A percentile compares a stretch with the other conserved stretches of the same genome.
Evolutionary conservation across 2,888 invertebrate species (phyloP).

Genomic region (Odontomyia ornata): DNA sequence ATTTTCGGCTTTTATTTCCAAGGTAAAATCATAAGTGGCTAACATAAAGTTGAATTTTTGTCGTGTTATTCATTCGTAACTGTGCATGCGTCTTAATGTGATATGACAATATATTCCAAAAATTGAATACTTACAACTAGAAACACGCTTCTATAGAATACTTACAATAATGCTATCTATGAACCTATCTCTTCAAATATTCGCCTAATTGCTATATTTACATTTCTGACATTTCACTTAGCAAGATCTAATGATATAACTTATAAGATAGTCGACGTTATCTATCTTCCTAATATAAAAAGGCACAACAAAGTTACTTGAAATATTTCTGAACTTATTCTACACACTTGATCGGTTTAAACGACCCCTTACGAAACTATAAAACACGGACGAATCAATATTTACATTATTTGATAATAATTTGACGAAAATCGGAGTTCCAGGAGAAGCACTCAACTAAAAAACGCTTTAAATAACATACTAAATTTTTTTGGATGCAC

Average conservation of each 20-base stretch:
- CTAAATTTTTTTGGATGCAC: not conserved
- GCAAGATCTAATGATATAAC: not conserved
- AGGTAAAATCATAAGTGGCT: slow-evolving; percentile 6
- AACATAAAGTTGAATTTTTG: not conserved
- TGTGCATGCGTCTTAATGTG: not conserved
- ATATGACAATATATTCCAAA: not conserved
- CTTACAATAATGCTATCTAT: not conserved
- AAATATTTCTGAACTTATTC: not conserved
- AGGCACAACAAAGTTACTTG: slow-evolving; percentile 28
- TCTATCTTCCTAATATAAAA: not conserved
- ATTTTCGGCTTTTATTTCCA: slow-evolving; percentile 22
- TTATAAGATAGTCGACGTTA: not conserved
- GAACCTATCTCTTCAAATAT: not conserved
- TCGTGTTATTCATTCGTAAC: not conserved
- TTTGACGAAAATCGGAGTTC: not conserved
- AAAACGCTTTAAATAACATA: too few relatives aligned
- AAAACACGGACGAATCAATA: not conserved
- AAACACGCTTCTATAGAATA: not conserved
- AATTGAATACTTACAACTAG: not conserved
- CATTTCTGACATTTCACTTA: not conserved
- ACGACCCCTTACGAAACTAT: not conserved
- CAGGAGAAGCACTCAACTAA: not conserved
- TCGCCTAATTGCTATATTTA: slow-evolving; percentile 5
- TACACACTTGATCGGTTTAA: not conserved
- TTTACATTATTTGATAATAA: not conserved